phyloP scores from a whole-genome alignment of 2,113 vertebrate species.

The Hippolais icterina region DNA sequence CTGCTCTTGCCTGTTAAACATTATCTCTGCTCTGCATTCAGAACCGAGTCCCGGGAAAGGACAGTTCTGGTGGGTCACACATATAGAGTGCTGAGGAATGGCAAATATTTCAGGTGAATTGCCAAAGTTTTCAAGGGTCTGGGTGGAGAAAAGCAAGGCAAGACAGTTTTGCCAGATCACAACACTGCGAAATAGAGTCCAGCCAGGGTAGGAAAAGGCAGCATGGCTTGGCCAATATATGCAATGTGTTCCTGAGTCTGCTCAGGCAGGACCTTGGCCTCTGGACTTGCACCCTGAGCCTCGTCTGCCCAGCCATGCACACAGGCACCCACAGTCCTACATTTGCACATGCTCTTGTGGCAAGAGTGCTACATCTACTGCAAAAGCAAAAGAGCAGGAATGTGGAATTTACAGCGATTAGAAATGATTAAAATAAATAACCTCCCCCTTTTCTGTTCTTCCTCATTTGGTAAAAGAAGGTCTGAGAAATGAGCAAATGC shows the following conservation, averaged over 20 bases:
- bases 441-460: neutral
- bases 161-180: neutral
- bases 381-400: neutral
- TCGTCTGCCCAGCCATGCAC: neutral
- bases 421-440: neutral
- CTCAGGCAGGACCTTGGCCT: neutral
- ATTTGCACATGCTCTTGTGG: fast-evolving
- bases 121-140: neutral
- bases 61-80: neutral
- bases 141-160: neutral
- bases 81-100: neutral
- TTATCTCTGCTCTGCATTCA: neutral
- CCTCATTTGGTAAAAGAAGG: neutral
- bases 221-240: neutral
- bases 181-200: neutral
- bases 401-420: neutral
- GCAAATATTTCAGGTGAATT: neutral
- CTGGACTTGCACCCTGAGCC: fast-evolving
- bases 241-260: neutral
- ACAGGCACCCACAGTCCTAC: fast-evolving
- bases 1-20: neutral
- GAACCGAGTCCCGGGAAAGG: neutral
- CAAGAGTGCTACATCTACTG: neutral
- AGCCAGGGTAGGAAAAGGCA: neutral
- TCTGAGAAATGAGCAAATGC: fast-evolving